phyloP scores from a whole-genome alignment of 1,140 invertebrate genomes.

The Nasonia vitripennis region DNA sequence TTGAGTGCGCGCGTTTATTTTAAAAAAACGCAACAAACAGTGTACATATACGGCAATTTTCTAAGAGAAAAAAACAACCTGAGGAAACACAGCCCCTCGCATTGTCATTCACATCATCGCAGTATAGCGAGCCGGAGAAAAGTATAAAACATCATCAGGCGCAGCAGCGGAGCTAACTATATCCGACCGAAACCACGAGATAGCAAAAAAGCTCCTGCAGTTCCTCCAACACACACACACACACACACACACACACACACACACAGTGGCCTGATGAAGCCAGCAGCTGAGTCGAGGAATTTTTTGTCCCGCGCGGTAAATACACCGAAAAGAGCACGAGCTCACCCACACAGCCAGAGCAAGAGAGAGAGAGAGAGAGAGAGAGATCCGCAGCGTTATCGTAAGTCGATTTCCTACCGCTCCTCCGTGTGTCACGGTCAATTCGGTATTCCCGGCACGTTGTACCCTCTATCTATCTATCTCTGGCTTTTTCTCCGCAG shows the following conservation, averaged over 20 bases:
- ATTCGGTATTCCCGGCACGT: conserved; percentile 42
- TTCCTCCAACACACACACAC: neutral
- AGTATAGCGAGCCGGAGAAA: neutral
- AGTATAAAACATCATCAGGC: neutral
- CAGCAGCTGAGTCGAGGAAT: conserved; percentile 44
- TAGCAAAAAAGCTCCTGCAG: neutral
- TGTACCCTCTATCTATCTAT: neutral
- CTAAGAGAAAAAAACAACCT: neutral
- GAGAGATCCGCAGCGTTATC: conserved; percentile 28
- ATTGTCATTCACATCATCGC: too few relatives aligned
- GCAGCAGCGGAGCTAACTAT: neutral
- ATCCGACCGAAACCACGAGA: neutral
- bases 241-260: too few relatives aligned
- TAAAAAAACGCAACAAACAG: too few relatives aligned
- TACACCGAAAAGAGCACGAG: neutral
- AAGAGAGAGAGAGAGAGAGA: too few relatives aligned
- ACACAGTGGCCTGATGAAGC: conserved; percentile 7
- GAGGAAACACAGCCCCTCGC: neutral
- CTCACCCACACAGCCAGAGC: neutral
- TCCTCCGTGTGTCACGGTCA: conserved; percentile 14
- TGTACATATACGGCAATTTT: too few relatives aligned
- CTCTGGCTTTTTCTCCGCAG: neutral
- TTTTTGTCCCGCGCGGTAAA: conserved; percentile 14
- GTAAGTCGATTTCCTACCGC: conserved; percentile 37
- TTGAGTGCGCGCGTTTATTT: neutral